These are phyloP conservation scores for Laothoe populi DNA, from an alignment of 2,888 invertebrate genomes.

Conservation along the genomic window DNA sequence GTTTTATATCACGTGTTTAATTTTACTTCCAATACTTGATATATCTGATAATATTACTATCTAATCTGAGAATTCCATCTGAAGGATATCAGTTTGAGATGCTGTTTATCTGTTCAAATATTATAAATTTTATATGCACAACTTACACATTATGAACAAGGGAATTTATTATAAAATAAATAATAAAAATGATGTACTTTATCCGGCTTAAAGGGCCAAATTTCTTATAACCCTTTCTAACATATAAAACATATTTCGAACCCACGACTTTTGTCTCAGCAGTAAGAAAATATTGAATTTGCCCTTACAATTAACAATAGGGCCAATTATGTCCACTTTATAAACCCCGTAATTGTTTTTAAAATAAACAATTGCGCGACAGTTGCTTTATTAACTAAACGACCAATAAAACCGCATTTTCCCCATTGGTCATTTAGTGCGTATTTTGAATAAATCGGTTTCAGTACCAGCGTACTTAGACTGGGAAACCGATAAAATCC, in stretches of 20 bases:
- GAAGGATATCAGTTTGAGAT: slow-evolving; percentile 17
- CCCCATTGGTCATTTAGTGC: not conserved
- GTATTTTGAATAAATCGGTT: not conserved
- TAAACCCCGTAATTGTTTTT: slow-evolving; percentile 1
- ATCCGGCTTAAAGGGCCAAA: not conserved
- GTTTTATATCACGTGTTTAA: slow-evolving; percentile 8
- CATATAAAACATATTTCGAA: not conserved
- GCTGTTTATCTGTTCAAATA: slow-evolving; percentile 14
- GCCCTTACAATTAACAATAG: not conserved
- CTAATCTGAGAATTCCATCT: slow-evolving; percentile 14
- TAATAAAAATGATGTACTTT: not conserved
- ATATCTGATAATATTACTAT: not conserved
- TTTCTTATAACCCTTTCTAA: not conserved
- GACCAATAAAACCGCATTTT: not conserved
- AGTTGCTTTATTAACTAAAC: not conserved
- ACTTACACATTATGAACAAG: not conserved
- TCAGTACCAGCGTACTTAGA: too few species aligned
- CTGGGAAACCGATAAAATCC: too few species aligned
- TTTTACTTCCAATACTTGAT: not conserved
- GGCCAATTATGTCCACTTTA: not conserved
- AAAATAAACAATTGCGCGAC: slow-evolving; percentile 13
- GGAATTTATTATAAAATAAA: not conserved
- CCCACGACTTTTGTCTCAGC: too few species aligned
- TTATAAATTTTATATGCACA: slow-evolving; percentile 8
- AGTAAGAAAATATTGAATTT: not conserved